These are phyloP conservation scores for Petrosia ficiformis DNA, from an alignment of 37 sponge, comb jelly and placozoan genomes.

Conservation along the genomic window DNA sequence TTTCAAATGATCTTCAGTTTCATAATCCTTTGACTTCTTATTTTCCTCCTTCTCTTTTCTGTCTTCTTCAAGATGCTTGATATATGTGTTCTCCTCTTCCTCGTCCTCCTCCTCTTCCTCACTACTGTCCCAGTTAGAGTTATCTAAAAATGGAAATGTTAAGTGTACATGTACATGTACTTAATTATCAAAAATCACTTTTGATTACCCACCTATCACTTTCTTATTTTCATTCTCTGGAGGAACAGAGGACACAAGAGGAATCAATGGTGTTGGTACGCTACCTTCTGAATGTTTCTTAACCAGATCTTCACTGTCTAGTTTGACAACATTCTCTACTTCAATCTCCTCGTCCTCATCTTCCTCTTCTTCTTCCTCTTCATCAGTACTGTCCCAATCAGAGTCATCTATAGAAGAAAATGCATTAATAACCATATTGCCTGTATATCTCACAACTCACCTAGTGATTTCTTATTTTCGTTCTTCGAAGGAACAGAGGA, in stretches of 20 bases:
- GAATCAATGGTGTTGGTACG: too few relatives aligned
- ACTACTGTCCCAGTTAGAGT: background rate
- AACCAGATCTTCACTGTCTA: too few relatives aligned
- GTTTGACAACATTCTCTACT: background rate
- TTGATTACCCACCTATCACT: background rate
- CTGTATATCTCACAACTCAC: background rate
- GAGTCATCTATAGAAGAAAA: constrained; percentile 1
- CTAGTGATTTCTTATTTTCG: too few relatives aligned
- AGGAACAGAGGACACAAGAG: too few relatives aligned
- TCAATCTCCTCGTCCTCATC: background rate
- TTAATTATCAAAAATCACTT: too few relatives aligned
- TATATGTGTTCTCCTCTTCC: background rate
- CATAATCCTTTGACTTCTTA: too few relatives aligned
- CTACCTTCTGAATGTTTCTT: too few relatives aligned
- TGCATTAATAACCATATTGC: background rate
- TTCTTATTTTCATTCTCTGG: background rate
- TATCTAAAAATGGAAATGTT: background rate
- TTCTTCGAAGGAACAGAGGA: too few relatives aligned
- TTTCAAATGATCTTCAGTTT: too few relatives aligned
- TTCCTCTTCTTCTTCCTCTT: background rate
- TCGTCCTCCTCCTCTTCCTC: constrained; percentile 1
- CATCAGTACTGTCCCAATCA: background rate
- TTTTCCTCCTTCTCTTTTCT: too few relatives aligned
- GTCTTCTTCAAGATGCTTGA: background rate
- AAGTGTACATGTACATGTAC: too few relatives aligned